Evolutionary conservation across 2,797 vertebrate species (phyloP).

Genomic region (Tolypeutes matacus): DNA sequence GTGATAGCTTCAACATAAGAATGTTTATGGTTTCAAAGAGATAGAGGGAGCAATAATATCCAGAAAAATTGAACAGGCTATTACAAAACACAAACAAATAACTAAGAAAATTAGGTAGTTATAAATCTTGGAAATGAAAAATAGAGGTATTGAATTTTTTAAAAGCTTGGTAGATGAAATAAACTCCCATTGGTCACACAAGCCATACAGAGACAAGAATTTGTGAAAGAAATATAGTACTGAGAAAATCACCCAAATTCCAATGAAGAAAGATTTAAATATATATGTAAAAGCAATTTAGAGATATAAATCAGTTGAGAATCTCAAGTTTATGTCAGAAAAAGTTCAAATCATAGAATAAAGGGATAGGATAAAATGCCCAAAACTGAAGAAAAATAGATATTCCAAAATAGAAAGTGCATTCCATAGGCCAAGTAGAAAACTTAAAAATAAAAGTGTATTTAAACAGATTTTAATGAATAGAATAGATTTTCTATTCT

Average conservation of each 20-base stretch:
- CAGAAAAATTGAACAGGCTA: too few species aligned
- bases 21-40: too few species aligned
- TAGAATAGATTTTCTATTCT: too few species aligned
- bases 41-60: too few species aligned
- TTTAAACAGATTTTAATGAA: neutral
- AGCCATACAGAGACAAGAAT: neutral
- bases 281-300: slow-evolving; percentile 17
- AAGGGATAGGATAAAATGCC: neutral
- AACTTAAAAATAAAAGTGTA: slow-evolving; percentile 23
- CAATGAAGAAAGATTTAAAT: neutral
- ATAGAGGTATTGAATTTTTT: neutral
- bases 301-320: neutral
- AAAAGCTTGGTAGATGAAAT: neutral
- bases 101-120: too few species aligned
- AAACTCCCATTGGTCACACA: neutral
- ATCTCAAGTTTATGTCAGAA: neutral
- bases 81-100: too few species aligned
- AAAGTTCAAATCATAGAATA: neutral
- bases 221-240: neutral
- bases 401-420: neutral
- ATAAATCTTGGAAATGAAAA: neutral
- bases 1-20: too few species aligned
- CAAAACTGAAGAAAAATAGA: slow-evolving; percentile 49
- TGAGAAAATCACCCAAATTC: slow-evolving; percentile 32
- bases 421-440: neutral